Conservation (phyloP, 2,888 invertebrate species). For the Gastracanthus pulcherrimus region DNA sequence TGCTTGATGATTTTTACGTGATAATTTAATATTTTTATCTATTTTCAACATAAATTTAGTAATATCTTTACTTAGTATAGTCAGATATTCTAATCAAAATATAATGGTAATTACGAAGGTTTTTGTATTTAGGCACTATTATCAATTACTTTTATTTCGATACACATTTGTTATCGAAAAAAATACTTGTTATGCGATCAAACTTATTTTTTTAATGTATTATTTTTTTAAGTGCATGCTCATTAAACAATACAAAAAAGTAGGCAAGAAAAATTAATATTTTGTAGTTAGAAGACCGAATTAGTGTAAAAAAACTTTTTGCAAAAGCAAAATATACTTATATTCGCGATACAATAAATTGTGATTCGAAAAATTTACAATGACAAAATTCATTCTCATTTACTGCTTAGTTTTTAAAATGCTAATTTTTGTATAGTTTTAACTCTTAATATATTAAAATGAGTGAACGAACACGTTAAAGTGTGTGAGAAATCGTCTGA, state of each 20-base stretch:
- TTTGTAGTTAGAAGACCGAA: slow-evolving; percentile 33
- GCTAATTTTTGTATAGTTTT: slow-evolving; percentile 54
- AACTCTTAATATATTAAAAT: slow-evolving; percentile 42
- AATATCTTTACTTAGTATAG: slow-evolving; percentile 51
- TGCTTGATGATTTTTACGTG: slow-evolving; percentile 51
- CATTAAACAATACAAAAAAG: slow-evolving; percentile 19
- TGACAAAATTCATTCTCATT: slow-evolving; percentile 50
- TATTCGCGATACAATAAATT: slow-evolving; percentile 54
- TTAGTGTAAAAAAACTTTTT: slow-evolving; percentile 26
- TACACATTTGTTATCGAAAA: slow-evolving; percentile 51
- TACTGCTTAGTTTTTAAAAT: slow-evolving; percentile 27
- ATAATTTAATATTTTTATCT: slow-evolving; percentile 45
- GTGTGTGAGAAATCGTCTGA: slow-evolving; percentile 55
- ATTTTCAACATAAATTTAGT: slow-evolving; percentile 47
- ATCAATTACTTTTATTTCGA: slow-evolving; percentile 43
- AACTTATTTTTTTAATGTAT: slow-evolving; percentile 43
- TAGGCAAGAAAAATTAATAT: slow-evolving; percentile 38
- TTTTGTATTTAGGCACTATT: slow-evolving; percentile 48
- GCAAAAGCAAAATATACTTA: slow-evolving; percentile 28
- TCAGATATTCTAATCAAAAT: slow-evolving; percentile 55
- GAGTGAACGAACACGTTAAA: slow-evolving; percentile 52
- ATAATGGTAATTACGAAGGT: slow-evolving; percentile 47
- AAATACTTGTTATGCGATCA: slow-evolving; percentile 52
- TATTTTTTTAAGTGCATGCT: slow-evolving; percentile 47
- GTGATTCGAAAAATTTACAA: slow-evolving; percentile 49